Conservation (phyloP, 2,113 vertebrate species). For the Pogona vitticeps region DNA sequence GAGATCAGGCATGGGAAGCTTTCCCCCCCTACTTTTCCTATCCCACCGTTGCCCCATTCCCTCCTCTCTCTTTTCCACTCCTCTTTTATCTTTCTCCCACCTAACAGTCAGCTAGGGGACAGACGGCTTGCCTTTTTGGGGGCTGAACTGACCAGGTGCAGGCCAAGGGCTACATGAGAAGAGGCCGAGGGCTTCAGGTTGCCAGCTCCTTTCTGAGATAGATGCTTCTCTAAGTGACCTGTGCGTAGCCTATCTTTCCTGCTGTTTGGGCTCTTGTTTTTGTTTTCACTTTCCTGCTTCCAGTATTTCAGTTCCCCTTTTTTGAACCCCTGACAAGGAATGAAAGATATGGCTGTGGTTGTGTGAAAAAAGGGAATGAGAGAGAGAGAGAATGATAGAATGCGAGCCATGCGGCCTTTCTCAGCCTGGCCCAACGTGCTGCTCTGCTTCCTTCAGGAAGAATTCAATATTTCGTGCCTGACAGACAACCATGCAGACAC, state of each 20-base stretch:
- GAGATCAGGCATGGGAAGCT: no score
- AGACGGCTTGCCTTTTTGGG: no score
- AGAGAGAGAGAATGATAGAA: neutral
- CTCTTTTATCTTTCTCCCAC: neutral
- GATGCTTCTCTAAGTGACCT: no score
- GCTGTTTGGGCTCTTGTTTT: neutral
- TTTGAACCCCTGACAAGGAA: neutral
- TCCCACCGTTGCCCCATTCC: no score
- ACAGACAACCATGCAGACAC: constrained; percentile 93
- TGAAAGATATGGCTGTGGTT: no score
- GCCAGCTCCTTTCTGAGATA: no score
- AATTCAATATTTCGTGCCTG: constrained; percentile 90
- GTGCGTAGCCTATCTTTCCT: no score
- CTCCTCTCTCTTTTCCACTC: neutral
- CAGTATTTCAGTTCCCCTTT: neutral
- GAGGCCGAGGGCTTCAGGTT: neutral
- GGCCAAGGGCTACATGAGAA: neutral
- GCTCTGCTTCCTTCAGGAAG: constrained; percentile 77
- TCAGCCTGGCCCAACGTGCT: constrained; percentile 20
- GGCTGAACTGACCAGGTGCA: neutral
- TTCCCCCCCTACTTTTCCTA: neutral
- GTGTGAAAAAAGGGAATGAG: no score
- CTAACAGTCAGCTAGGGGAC: no score
- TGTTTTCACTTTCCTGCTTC: neutral
- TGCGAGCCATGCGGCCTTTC: neutral